These are phyloP conservation scores for Heliconius nattereri DNA, from an alignment of 1,140 invertebrate species.

Conservation along the genomic window DNA sequence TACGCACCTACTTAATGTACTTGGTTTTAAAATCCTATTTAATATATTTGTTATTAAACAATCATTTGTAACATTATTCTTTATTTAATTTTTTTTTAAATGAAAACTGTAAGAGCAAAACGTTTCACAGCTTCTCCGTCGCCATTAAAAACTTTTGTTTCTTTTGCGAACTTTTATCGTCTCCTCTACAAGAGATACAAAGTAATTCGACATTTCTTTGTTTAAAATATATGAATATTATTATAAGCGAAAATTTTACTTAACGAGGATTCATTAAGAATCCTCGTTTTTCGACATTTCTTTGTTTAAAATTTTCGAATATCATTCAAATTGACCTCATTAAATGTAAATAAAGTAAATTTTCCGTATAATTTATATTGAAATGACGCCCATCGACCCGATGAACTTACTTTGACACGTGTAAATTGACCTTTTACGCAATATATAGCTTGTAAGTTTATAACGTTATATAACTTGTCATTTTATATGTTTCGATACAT, in stretches of 20 bases:
- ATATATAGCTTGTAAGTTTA: neutral
- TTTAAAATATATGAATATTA: neutral
- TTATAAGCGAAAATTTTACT: too few species aligned
- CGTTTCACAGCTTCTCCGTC: neutral
- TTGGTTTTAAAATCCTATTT: neutral
- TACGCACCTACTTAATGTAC: neutral
- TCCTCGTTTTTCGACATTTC: neutral
- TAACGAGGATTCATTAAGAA: too few species aligned
- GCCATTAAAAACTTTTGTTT: slow-evolving; percentile 12
- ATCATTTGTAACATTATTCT: neutral
- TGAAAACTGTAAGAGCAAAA: neutral
- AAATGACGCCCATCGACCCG: neutral
- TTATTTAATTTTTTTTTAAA: neutral
- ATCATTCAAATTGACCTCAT: neutral
- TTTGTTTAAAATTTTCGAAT: neutral
- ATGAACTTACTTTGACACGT: neutral
- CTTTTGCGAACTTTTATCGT: neutral
- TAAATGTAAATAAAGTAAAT: neutral
- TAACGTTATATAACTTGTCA: too few species aligned
- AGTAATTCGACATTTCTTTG: neutral
- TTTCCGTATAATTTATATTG: neutral
- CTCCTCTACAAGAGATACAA: neutral
- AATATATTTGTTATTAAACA: neutral
- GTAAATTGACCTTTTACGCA: neutral
- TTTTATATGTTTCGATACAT: too few species aligned